phyloP scores from a whole-genome alignment of 1,140 invertebrate genomes.

The Limonius californicus region DNA sequence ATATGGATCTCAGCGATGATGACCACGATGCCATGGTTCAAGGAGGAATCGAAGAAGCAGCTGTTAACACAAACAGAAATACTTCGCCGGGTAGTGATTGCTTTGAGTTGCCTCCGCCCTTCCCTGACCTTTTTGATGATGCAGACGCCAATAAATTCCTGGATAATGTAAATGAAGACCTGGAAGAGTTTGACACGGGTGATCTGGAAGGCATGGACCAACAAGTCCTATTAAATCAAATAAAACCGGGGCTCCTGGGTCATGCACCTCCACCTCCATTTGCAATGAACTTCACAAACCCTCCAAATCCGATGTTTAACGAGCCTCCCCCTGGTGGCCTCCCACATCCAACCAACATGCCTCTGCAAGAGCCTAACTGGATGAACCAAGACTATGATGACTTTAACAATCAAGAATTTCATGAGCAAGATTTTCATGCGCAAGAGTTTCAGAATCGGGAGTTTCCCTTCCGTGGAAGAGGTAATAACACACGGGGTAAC shows the following conservation, averaged over 20 bases:
- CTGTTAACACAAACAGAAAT: not conserved
- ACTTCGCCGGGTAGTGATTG: not conserved
- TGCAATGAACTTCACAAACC: not conserved
- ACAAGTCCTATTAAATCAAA: too few species aligned
- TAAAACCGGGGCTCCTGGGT: not conserved
- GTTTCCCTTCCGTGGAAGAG: conserved; percentile 5
- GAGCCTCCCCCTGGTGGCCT: not conserved
- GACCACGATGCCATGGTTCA: conserved; percentile 46
- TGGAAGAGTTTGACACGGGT: conserved; percentile 22
- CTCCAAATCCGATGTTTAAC: not conserved
- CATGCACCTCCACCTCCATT: not conserved
- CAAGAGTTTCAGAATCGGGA: conserved; percentile 1
- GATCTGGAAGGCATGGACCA: too few species aligned
- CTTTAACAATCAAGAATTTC: too few species aligned
- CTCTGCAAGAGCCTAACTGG: too few species aligned
- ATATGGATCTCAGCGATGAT: conserved; percentile 73
- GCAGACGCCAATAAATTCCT: conserved; percentile 34
- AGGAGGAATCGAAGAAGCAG: not conserved
- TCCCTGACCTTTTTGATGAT: conserved; percentile 39
- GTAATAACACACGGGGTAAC: conserved; percentile 15
- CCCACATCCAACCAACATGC: too few species aligned
- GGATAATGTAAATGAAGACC: conserved; percentile 31
- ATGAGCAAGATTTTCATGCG: too few species aligned
- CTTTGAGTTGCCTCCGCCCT: conserved; percentile 41
- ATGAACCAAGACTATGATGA: too few species aligned